phyloP scores from a whole-genome alignment of 2,113 vertebrate species.

The Gila orcuttii region DNA sequence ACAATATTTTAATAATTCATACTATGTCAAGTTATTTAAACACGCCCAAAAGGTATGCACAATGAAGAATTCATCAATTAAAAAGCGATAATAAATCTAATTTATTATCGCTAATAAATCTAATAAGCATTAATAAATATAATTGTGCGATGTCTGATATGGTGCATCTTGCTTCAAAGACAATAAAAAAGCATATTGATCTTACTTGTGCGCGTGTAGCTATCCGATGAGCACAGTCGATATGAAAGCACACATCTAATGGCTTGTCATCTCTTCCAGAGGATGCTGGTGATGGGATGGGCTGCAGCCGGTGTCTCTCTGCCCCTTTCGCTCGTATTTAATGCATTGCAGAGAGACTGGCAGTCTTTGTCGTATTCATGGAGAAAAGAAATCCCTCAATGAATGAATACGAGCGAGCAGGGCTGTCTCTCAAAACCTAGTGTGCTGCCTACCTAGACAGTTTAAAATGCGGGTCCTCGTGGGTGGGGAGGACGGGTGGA shows the following conservation, averaged over 20 bases:
- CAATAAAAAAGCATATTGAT: background rate
- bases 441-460: conserved; percentile 12
- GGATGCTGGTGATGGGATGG: conserved; percentile 52
- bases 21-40: conserved; percentile 14
- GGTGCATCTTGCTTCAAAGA: background rate
- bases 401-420: conserved; percentile 15
- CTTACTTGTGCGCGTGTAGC: conserved; percentile 17
- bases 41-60: conserved; percentile 10
- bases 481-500: background rate
- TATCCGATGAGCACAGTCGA: conserved; percentile 27
- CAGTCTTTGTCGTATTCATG: conserved; percentile 12
- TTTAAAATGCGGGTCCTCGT: background rate
- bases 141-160: background rate
- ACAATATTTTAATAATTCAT: background rate
- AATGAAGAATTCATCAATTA: background rate
- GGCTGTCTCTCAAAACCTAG: conserved; percentile 26
- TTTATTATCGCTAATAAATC: no score
- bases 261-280: conserved; percentile 27
- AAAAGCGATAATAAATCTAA: background rate
- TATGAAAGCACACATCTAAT: conserved; percentile 10
- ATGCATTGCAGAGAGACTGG: conserved; percentile 51
- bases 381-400: background rate
- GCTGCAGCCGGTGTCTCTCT: conserved; percentile 75
- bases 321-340: conserved; percentile 71
- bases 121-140: no score